Evolutionary conservation across 30 jellyfish, hydroid and myxozoan species (phyloP), one percentile per base, ranked within the genome.

Genomic region (Cassiopea xamachana): DNA sequence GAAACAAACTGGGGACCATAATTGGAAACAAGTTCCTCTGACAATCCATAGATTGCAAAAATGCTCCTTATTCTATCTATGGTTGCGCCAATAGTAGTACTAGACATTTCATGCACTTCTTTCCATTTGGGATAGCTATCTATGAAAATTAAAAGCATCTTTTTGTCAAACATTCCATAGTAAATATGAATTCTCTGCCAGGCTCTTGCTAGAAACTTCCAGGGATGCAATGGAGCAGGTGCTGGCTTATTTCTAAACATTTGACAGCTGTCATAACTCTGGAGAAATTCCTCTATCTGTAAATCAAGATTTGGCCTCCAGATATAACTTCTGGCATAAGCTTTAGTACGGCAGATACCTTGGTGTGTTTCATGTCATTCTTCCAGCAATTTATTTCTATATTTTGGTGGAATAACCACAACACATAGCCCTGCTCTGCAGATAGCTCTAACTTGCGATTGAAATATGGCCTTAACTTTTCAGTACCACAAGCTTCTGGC

Each of bases 41-140:
- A 70, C 84, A 86, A 64, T 49, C 87, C 93, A 86, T 68, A 86
- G 69, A 50, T 86, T 72, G 93, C 83, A 75, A 73, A 73, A 16
- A 86, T 51, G 82, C 61, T 43, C 87, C 76, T 51, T 62, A 88
- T 93, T 76, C 17, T 69, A 69, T 46, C 85, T 17, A 78, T 88
- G 85, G 92, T 86, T n/a, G 92, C 85, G 27, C 85, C 91, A 88
- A 77, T 62, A 58, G 86, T 60, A 62, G 93, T 86, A 60, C 86
- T 1, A 64, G 85, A 69, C 71, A 88, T 50, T n/a, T 43, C 77
- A 84, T 79, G 91, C 69, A 79, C 78, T 18, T 88, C 92, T 60
- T 51, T 79, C 94, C 94, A 75, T 79, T 87, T 87, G 61, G 84
- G 75, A 77, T 60, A 59, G n/a, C 79, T 55, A 69, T 76, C 69